Conservation (phyloP, 2,888 invertebrate genomes). For the Abrostola triplasia region DNA sequence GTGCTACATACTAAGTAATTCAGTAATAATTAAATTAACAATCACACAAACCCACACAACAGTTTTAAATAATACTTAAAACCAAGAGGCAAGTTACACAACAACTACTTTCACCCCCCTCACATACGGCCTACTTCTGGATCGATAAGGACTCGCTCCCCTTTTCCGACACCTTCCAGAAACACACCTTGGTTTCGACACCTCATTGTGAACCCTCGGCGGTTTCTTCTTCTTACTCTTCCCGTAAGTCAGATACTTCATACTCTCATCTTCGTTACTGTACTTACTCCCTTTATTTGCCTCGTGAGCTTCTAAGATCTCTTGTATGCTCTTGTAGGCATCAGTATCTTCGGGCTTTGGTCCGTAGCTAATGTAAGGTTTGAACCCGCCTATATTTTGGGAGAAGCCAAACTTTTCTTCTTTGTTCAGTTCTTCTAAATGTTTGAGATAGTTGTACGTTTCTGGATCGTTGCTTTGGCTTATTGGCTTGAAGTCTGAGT, state of each 20-base stretch:
- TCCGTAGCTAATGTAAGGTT: constrained; percentile 58
- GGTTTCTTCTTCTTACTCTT: constrained; percentile 64
- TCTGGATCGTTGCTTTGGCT: constrained; percentile 76
- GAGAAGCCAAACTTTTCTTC: constrained; percentile 63
- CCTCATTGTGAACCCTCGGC: constrained; percentile 47
- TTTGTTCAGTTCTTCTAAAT: constrained; percentile 69
- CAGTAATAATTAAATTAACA: too few species aligned
- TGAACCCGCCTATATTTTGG: constrained; percentile 38
- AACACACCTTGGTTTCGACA: constrained; percentile 65
- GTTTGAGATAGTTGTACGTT: constrained; percentile 77
- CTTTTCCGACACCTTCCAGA: constrained; percentile 73
- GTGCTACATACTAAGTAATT: too few species aligned
- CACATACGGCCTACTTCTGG: constrained; percentile 70
- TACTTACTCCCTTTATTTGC: constrained; percentile 64
- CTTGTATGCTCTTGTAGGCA: constrained; percentile 76
- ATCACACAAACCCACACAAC: too few species aligned
- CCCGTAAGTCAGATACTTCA: constrained; percentile 63
- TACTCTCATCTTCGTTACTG: constrained; percentile 52
- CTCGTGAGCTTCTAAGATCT: constrained; percentile 80
- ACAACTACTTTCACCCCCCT: constrained; percentile 67
- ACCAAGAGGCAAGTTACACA: constrained; percentile 18
- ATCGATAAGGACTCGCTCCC: constrained; percentile 57
- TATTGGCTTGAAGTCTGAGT: constrained; percentile 74
- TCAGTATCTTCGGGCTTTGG: constrained; percentile 67
- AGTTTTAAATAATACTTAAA: too few species aligned